These are phyloP conservation scores for Thunnus thynnus DNA, from an alignment of 2,113 vertebrate genomes.

Conservation along the genomic window DNA sequence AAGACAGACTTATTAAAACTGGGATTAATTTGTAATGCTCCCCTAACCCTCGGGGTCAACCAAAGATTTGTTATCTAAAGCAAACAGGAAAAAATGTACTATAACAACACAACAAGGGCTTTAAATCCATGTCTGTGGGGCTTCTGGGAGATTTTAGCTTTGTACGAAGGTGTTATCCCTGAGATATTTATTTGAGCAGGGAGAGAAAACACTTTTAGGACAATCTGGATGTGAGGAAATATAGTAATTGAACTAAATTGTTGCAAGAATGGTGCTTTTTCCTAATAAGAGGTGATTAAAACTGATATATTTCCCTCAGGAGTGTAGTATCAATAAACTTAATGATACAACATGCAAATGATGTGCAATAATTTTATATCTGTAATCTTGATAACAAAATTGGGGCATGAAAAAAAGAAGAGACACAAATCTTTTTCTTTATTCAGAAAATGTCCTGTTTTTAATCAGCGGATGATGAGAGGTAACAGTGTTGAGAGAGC, in stretches of 20 bases:
- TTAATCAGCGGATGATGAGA: constrained; percentile 32
- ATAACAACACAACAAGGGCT: constrained; percentile 68
- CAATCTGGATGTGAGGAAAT: constrained; percentile 25
- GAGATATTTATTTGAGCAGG: constrained; percentile 58
- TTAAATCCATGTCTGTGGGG: constrained; percentile 62
- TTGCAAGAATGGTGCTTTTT: background rate
- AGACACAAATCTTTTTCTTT: constrained; percentile 19
- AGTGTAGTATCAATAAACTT: background rate
- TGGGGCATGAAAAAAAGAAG: background rate
- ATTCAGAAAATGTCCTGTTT: constrained; percentile 25
- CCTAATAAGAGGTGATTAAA: background rate
- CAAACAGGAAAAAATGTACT: constrained; percentile 84
- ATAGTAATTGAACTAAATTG: constrained; percentile 21
- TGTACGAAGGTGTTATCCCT: constrained; percentile 67
- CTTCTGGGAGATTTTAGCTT: constrained; percentile 68
- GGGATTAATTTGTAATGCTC: constrained; percentile 99
- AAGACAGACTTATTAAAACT: constrained; percentile 98
- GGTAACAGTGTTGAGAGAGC: constrained; percentile 20
- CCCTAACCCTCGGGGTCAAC: constrained; percentile 88
- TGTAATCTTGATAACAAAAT: constrained; percentile 14
- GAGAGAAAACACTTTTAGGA: constrained; percentile 13
- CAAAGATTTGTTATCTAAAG: constrained; percentile 90
- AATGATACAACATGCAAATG: background rate
- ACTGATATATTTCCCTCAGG: no score
- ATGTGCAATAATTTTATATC: background rate